phyloP scores from a whole-genome alignment of 2,797 vertebrate genomes.

The Syngnathus acus region DNA sequence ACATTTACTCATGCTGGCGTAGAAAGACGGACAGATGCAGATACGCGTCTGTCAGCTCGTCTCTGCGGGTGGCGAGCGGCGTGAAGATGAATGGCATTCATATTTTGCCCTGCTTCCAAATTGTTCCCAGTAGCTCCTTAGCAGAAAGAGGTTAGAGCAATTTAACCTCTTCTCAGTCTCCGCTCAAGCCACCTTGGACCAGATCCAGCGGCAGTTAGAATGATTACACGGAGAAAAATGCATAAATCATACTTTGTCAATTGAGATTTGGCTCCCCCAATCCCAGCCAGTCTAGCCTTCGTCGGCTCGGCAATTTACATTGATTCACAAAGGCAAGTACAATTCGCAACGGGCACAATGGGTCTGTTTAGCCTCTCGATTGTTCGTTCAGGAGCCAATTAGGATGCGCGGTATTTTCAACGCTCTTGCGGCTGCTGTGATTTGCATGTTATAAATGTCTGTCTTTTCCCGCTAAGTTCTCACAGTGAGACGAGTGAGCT shows the following conservation, averaged over 20 bases:
- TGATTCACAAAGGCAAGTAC: slow-evolving; percentile 30
- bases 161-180: slow-evolving; percentile 56
- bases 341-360: slow-evolving; percentile 31
- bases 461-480: background rate
- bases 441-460: background rate
- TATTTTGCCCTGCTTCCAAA: slow-evolving; percentile 50
- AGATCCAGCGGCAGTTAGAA: slow-evolving; percentile 26
- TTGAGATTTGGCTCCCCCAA: slow-evolving; percentile 33
- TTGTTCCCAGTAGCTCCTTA: slow-evolving; percentile 48
- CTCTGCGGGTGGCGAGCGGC: background rate
- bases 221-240: slow-evolving; percentile 49
- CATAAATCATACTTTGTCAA: slow-evolving; percentile 71
- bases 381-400: slow-evolving; percentile 28
- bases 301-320: slow-evolving; percentile 30
- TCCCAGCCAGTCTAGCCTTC: background rate
- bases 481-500: slow-evolving; percentile 8
- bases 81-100: slow-evolving; percentile 64
- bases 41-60: background rate
- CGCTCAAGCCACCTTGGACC: slow-evolving; percentile 11
- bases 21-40: slow-evolving; percentile 9
- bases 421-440: background rate
- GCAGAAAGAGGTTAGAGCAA: slow-evolving; percentile 55
- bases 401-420: slow-evolving; percentile 3
- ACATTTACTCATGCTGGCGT: background rate
- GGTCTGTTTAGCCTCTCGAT: slow-evolving; percentile 22